Percentiles rank a stretch among this genome's conserved stretches.
These are phyloP conservation scores for Paguma larvata DNA, from an alignment of 2,797 vertebrate species.

Conservation along the genomic window DNA sequence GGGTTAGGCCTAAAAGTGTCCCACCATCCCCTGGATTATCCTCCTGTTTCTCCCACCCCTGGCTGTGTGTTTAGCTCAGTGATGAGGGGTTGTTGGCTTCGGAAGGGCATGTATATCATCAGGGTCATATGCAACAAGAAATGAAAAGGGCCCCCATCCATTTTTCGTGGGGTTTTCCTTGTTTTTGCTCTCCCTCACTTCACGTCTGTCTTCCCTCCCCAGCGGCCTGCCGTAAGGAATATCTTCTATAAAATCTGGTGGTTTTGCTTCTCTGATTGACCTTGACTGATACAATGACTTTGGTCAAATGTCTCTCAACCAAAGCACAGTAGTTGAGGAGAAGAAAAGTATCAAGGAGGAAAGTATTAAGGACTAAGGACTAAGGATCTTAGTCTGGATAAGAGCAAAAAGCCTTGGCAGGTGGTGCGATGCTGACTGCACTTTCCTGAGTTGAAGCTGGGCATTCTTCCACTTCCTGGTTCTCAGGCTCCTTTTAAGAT, in stretches of 20 bases:
- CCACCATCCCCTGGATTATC: no score
- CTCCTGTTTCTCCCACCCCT: background rate
- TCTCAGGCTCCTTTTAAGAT: background rate
- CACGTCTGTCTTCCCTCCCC: background rate
- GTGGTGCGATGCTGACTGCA: background rate
- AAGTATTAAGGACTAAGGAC: no score
- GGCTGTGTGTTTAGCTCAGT: background rate
- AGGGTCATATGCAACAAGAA: background rate
- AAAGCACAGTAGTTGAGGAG: no score
- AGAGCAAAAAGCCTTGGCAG: background rate
- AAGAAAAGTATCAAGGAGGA: background rate
- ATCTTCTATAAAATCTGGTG: background rate
- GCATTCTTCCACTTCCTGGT: background rate
- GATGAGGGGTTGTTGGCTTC: background rate
- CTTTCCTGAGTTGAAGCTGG: background rate
- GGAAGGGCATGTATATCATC: background rate
- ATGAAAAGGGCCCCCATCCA: background rate
- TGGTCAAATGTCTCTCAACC: background rate
- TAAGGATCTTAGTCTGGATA: background rate
- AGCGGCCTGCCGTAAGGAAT: background rate
- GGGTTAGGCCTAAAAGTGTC: background rate
- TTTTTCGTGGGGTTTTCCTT: background rate
- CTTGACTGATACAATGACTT: background rate
- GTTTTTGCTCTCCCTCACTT: background rate
- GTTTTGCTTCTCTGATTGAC: background rate